Base-by-base conservation (phyloP, 2,113 vertebrate genomes). In the Pygathrix nemaeus region DNA sequence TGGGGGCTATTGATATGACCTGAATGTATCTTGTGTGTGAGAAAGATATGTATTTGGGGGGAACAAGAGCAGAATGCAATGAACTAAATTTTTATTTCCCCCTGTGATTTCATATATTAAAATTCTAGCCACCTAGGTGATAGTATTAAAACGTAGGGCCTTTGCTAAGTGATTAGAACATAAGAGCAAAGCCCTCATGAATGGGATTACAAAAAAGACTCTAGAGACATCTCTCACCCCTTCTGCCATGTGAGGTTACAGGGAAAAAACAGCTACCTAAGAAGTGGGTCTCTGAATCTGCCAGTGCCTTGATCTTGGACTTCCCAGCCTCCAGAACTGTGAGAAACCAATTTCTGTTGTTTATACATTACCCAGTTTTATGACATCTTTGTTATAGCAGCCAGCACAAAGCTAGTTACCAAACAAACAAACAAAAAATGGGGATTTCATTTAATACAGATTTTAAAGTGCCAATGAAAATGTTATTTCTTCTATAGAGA, bases 381-480 rank as follows among this genome's bases (percentile, higher is more conserved):
- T 21, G 30, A 20, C 21, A 21, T 11, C 50, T n/a, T n/a, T 79
- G 32, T 79, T 35, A 35, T 11, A 35, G 30, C 76, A 52, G 18
- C 48, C 17, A 3, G 18, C 30, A 79, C 30, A 35, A 52, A 35
- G 9, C 12, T 48, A 79, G 76, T 79, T 79, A 35, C 30, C 48
- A 81, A 64, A 45, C 18, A 45, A 73, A 38, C 30, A 50, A 38
- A 57, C 52, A 73, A 57, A 30, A 32, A 50, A n/a, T 18, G 40
- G 20, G 72, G 12, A 70, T 88, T 92, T 84, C n/a, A 84, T 3
- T 73, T 75, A 83, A 88, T 70, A 68, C 8, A 64, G 30, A 80
- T 80, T 93, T 88, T 91, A 43, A 85, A 76, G 20, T 23, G 38
- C 11, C 48, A 90, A 82, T 45, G 93, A 87, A 79, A 96, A 72